Evolutionary conservation across 1,140 invertebrate species (phyloP), one percentile per base, ranked within the genome.

Genomic region (Lucilia cuprina): DNA sequence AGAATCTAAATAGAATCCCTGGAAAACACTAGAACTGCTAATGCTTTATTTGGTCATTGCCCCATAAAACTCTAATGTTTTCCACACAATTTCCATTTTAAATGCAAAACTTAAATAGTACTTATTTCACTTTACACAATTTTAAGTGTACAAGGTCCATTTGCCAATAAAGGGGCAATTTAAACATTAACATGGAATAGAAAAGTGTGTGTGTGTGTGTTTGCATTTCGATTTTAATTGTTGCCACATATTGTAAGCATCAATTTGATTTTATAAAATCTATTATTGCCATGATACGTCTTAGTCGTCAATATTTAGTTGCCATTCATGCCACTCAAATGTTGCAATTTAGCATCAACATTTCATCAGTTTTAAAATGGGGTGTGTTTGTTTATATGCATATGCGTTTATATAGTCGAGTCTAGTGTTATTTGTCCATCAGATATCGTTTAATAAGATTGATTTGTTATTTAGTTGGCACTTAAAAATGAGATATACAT

Each of bases 231-330:
- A 77, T 41, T 77, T 77, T 77, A 41, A n/a, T 77, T 41, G 70
- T 77, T 77, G 74, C 74, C 78, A n/a, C 74, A 77, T 77, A 77
- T 77, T 30, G 74, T 35, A n/a, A 21, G 30, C 34, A 77, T 77
- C 74, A 77, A 21, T 77, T 34, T 41, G 21, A 55, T 12, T 41
- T 41, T 41, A 10, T 41, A 41, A 13, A 55, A 55, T 30, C 50
- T 12, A 55, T 55, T 55, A 55, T 55, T 55, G 50, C 50, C 12
- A 55, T 55, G 50, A 17, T 55, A 55, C 25, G 12, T 55, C 41
- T 2, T 7, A 0, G 7, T 41, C 10, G 41, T 41, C 5, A 8
- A 10, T 41, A 41, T 41, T 7, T 41, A 30, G 5, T 41, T 41
- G 41, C 41, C 35, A 41, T 41, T 41, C 41, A 10, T 41, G 41